Base-by-base conservation (phyloP, 2,113 vertebrate species). In the Actinemys pallida region DNA sequence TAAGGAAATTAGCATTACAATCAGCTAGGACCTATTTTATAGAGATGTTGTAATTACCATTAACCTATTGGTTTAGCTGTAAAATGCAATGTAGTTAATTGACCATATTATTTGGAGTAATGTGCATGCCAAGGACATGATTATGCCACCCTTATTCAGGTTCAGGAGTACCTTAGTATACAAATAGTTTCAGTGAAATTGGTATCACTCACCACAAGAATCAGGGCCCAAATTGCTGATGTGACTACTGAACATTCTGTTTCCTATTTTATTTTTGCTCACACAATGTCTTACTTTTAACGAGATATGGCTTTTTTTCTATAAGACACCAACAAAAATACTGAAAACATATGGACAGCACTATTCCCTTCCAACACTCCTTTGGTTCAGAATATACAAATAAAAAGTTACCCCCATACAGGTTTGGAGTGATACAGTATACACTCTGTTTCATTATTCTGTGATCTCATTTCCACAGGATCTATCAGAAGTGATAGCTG, bases 341-440 rank as follows among this genome's bases (percentile, higher is more conserved):
- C 2, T 42, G 20, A 7, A 72, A 82, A 54, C 45, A 4, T 62
- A 39, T 3, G 1, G 72, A 53, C 4, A 80, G 78, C 35, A 62
- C 6, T 56, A 19, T 7, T 86, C 24, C 1, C 9, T 25, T 89
- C 6, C 57, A 20, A 10, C 3, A 84, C 5, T 11, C 78, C 9
- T 22, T 31, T 53, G 0, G 3, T 78, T 93, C 65, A 69, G 65
- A 82, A 91, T 81, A 19, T 14, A 93, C 75, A 53, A 39, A 81
- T 4, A 75, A 39, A 72, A 72, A 45, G 84, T 87, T 96, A 80
- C 57, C 94, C 59, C 3, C 75, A 3, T 86, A 31, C 86, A 78
- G 92, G 92, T 96, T 85, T 95, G 29, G 84, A 94, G 92, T 95
- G 86, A 87, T 89, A 27, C 54, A 89, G 50, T 92, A 88, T 94